Evolutionary conservation across 1,140 invertebrate genomes (phyloP).

Genomic region (Formica exsecta): DNA sequence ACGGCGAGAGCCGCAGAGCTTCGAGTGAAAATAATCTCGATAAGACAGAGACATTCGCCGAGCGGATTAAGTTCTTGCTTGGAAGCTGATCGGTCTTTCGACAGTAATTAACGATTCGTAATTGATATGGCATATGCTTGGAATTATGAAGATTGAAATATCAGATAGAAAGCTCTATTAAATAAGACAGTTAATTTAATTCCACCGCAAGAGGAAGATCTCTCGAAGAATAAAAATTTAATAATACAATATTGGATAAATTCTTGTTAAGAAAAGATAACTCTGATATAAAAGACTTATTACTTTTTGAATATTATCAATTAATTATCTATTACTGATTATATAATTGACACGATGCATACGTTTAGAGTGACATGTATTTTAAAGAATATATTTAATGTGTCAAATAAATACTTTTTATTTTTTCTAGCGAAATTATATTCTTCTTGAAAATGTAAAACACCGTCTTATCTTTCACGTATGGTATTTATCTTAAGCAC

Average conservation of each 20-base stretch:
- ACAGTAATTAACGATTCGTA: slow-evolving; percentile 44
- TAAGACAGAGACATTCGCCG: slow-evolving; percentile 31
- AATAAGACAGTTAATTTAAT: not conserved
- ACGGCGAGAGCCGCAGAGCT: slow-evolving; percentile 16
- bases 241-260: slow-evolving; percentile 10
- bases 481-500: not conserved
- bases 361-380: not conserved
- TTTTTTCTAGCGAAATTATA: not conserved
- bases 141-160: slow-evolving; percentile 1
- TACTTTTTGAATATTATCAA: not conserved
- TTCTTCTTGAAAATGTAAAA: not conserved
- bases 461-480: not conserved
- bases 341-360: not conserved
- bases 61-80: slow-evolving; percentile 31
- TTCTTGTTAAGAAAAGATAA: not conserved
- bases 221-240: not conserved
- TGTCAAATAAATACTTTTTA: not conserved
- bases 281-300: not conserved
- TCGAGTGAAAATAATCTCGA: slow-evolving; percentile 52
- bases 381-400: not conserved
- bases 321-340: not conserved
- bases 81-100: slow-evolving; percentile 30
- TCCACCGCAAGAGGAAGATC: too few relatives aligned
- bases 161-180: not conserved
- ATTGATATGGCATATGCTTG: slow-evolving; percentile 35